Evolutionary conservation across 2,797 vertebrate species (phyloP).

Genomic region (Galaxias olidus): DNA sequence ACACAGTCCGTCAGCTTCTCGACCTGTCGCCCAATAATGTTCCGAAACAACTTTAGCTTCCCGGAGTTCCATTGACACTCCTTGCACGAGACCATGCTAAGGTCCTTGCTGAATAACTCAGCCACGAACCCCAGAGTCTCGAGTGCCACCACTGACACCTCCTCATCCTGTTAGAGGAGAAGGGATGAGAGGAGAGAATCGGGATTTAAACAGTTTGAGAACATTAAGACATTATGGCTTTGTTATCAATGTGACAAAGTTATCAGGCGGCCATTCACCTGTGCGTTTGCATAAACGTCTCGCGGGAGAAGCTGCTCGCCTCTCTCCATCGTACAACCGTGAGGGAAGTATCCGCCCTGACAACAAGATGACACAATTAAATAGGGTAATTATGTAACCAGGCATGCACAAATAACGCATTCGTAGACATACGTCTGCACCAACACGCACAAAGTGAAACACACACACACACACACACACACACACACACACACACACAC

Average conservation of each 20-base stretch:
- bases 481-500: too few species aligned
- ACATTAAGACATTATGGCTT: not conserved
- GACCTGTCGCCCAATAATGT: conserved; percentile 10
- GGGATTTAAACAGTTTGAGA: not conserved
- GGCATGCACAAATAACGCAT: too few species aligned
- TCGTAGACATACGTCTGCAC: too few species aligned
- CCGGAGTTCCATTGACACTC: not conserved
- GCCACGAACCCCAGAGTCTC: conserved; percentile 7
- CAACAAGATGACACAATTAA: too few species aligned
- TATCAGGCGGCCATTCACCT: not conserved
- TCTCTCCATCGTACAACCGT: conserved; percentile 13
- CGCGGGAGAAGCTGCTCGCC: conserved; percentile 7
- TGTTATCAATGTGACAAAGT: not conserved
- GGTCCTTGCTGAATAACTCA: conserved; percentile 15
- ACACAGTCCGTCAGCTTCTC: conserved; percentile 20
- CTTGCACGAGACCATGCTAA: conserved; percentile 7
- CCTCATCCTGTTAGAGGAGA: conserved; percentile 12
- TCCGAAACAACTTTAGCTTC: conserved; percentile 8
- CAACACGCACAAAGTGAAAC: not conserved
- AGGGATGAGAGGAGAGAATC: not conserved
- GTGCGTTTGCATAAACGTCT: not conserved
- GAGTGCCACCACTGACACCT: conserved; percentile 17
- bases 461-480: too few species aligned
- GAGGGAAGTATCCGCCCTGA: conserved; percentile 13
- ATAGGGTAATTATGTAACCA: not conserved